Percentiles rank a stretch among this genome's conserved stretches.
These are phyloP conservation scores for Cariama cristata DNA, from an alignment of 2,113 vertebrate species.

Conservation along the genomic window DNA sequence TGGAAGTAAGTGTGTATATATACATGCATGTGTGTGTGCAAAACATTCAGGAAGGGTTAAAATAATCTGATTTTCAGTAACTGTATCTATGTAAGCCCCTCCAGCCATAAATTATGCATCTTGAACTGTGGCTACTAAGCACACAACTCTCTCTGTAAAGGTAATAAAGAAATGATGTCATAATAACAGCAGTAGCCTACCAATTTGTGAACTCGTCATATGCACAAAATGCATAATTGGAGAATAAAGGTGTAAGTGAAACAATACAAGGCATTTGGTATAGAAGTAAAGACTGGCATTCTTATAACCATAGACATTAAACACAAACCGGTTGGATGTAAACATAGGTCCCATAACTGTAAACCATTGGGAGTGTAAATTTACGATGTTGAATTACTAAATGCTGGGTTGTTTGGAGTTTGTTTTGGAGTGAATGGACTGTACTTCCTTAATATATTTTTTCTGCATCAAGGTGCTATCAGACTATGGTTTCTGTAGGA, in stretches of 20 bases:
- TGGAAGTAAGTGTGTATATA: neutral
- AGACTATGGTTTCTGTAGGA: neutral
- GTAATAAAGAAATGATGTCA: neutral
- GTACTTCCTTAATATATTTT: neutral
- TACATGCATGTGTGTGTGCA: neutral
- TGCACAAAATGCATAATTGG: neutral
- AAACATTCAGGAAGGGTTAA: neutral
- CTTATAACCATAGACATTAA: neutral
- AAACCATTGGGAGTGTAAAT: neutral
- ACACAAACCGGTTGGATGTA: neutral
- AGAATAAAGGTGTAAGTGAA: neutral
- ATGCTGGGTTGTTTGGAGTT: neutral
- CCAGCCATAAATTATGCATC: neutral
- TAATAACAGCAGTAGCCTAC: neutral
- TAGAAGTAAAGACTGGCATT: neutral
- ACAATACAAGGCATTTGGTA: neutral
- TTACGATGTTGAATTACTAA: neutral
- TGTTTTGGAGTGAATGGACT: neutral
- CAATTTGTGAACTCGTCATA: neutral
- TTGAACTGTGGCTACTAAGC: neutral
- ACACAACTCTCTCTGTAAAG: neutral
- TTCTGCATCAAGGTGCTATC: neutral
- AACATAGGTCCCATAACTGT: neutral
- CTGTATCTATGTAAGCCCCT: neutral
- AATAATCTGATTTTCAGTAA: neutral